Conservation (phyloP, 2,113 vertebrate genomes). For the Lanius collurio region DNA sequence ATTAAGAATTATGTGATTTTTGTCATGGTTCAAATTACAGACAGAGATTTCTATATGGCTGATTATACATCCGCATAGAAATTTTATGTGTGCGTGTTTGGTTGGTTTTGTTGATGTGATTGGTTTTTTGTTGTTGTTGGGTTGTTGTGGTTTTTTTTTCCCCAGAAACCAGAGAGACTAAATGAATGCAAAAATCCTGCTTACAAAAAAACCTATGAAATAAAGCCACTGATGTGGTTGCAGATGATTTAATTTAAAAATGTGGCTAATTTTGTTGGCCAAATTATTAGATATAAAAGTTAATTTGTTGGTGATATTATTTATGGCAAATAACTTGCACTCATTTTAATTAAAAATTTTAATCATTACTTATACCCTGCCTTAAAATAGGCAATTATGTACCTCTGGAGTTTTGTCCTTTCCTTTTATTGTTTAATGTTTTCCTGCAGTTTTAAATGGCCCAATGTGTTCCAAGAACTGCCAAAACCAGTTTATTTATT, state of each 20-base stretch:
- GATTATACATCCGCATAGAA: not conserved
- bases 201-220: not conserved
- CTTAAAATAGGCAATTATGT: not conserved
- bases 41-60: not conserved
- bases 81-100: not conserved
- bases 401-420: not conserved
- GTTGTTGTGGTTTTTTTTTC: not conserved
- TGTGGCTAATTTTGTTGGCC: not conserved
- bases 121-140: not conserved
- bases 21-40: not conserved
- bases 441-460: not conserved
- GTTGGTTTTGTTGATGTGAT: not conserved
- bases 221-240: not conserved
- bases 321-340: not conserved
- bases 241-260: not conserved
- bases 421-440: not conserved
- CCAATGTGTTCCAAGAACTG: not conserved
- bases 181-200: not conserved
- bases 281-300: not conserved
- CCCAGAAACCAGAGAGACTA: not conserved
- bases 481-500: not conserved
- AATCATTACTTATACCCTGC: not conserved
- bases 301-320: not conserved
- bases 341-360: not conserved
- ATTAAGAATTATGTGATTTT: not conserved